Evolutionary conservation across 23 tunicate genomes (phyloP).

Genomic region (Aplidium turbinatum): DNA sequence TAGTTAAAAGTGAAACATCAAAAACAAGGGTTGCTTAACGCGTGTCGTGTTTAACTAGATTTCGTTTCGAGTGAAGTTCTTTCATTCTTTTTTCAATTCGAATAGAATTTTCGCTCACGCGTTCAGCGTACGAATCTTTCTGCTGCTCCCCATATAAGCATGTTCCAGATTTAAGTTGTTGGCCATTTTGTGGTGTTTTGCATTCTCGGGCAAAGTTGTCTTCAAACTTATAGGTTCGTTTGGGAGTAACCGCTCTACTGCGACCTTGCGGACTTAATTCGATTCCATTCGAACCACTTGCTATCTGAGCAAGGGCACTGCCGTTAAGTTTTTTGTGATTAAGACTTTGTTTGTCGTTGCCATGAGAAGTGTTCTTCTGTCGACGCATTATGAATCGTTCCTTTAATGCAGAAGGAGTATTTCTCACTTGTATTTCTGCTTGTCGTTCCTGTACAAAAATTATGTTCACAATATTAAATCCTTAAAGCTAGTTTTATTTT

Average conservation of each 20-base stretch:
- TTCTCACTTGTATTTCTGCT: slow-evolving; percentile 48
- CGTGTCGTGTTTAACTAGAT: too few species aligned
- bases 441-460: slow-evolving; percentile 49
- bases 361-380: slow-evolving; percentile 11
- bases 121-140: not conserved
- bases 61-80: slow-evolving; percentile 36
- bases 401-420: slow-evolving; percentile 77
- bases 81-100: slow-evolving; percentile 53
- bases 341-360: too few species aligned
- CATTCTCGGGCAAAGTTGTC: slow-evolving; percentile 8
- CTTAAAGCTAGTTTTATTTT: too few species aligned
- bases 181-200: slow-evolving; percentile 17
- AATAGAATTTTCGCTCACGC: slow-evolving; percentile 28
- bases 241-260: slow-evolving; percentile 10
- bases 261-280: not conserved
- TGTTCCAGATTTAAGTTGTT: not conserved
- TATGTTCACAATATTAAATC: not conserved
- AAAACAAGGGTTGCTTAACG: too few species aligned
- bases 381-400: slow-evolving; percentile 63
- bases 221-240: slow-evolving; percentile 44
- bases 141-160: not conserved
- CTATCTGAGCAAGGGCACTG: too few species aligned
- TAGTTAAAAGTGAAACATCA: too few species aligned
- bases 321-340: too few species aligned
- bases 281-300: not conserved